Base-by-base conservation (phyloP, 2,113 vertebrate species). In the Pseudolaguvia tuberculata region DNA sequence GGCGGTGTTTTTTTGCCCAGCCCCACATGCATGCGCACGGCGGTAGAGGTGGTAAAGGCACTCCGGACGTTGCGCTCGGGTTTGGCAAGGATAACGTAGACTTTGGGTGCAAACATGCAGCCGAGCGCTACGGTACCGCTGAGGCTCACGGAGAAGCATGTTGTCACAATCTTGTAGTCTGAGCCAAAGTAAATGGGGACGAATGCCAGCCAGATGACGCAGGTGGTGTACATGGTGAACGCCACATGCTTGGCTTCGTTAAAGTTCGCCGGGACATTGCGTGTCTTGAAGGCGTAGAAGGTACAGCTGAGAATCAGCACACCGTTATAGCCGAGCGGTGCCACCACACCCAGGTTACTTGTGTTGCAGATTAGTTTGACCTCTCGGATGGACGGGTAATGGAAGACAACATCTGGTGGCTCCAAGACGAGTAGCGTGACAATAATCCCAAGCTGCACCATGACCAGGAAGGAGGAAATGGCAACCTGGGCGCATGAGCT, bases 121-220 rank as follows among this genome's bases (percentile, higher is more conserved):
- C 96, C 93, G 0, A 99, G 91, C 0, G 97, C 97, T 87, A 99
- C 97, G 0, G 97, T 99, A 86, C 96, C 96, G 13, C 97, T 99
- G 83, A 99, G 90, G 81, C 95, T 98, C 66, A 99, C 97, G 0
- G 95, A 98, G 91, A 99, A 99, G 85, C 96, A 99, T 93, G 96
- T 99, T 75, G 96, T 99, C 89, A 99, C 96, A 81, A 98, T 98
- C 90, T 99, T 99, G 90, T 99, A 99, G 89, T 99, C 98, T 86
- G 96, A 99, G 82, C 97, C 97, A 70, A 99, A 99, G 92, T 99
- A 99, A 86, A 99, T 99, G 75, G 97, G 97, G 73, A 98, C 97
- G 20, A 99, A 99, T 67, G 97, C 97, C 87, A 99, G 89, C 97
- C 97, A 99, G 80, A 98, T 98, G 75, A 99, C 97, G 85, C 97